These are phyloP conservation scores for Doris montereyensis DNA, from an alignment of 2,888 invertebrate species.

Conservation along the genomic window DNA sequence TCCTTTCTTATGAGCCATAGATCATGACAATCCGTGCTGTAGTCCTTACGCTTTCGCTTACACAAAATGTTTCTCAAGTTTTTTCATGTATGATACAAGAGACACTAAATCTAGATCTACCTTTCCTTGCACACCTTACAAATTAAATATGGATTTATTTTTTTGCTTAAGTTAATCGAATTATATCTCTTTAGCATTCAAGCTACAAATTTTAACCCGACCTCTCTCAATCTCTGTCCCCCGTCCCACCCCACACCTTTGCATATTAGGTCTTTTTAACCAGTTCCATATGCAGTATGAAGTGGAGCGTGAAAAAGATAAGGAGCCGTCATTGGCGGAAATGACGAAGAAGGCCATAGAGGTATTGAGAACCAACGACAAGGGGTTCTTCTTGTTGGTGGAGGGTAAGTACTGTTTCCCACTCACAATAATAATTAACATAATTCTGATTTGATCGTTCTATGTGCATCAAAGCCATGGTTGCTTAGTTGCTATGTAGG, in stretches of 20 bases:
- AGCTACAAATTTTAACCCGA: neutral
- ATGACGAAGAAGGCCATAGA: conserved; percentile 86
- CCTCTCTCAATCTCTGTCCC: neutral
- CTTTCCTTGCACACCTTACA: neutral
- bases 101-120: too few species aligned
- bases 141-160: neutral
- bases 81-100: too few species aligned
- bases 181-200: neutral
- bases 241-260: neutral
- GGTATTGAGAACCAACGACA: conserved; percentile 78
- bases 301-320: conserved; percentile 72
- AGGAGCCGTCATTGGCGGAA: conserved; percentile 82
- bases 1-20: too few species aligned
- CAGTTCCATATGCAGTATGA: conserved; percentile 82
- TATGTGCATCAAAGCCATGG: too few species aligned
- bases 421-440: too few species aligned
- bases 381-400: conserved; percentile 85
- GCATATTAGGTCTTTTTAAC: conserved; percentile 64
- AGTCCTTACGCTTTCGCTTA: too few species aligned
- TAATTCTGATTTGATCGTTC: too few species aligned
- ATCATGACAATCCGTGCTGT: too few species aligned
- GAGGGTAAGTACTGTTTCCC: conserved; percentile 71
- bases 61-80: too few species aligned
- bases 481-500: too few species aligned
- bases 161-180: neutral